These are phyloP conservation scores for Sceloporus tristichus DNA, from an alignment of 2,113 vertebrate genomes.

Conservation along the genomic window DNA sequence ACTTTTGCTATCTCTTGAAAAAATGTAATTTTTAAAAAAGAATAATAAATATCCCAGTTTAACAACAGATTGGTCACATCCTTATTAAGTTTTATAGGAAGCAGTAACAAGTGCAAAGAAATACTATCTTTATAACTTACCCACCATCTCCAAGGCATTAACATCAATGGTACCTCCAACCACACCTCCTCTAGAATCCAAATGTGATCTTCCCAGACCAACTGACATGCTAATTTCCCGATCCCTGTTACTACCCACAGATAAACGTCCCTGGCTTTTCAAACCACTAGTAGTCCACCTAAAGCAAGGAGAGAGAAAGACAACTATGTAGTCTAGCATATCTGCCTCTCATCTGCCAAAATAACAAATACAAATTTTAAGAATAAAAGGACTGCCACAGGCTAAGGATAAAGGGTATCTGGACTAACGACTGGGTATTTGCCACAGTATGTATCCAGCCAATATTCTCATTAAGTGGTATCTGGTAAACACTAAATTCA, in stretches of 20 bases:
- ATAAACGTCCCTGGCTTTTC: constrained; percentile 97
- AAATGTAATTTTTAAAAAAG: no score
- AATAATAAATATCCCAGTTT: not conserved
- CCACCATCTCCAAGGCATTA: constrained; percentile 98
- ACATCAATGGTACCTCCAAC: constrained; percentile 98
- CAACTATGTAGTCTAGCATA: constrained; percentile 1
- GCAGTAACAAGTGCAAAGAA: not conserved
- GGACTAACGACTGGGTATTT: not conserved
- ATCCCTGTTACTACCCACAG: constrained; percentile 96
- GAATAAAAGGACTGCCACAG: not conserved
- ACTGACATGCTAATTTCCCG: constrained; percentile 98
- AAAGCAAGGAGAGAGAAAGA: constrained; percentile 29
- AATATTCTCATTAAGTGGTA: not conserved
- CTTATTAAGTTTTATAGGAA: not conserved
- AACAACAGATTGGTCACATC: not conserved
- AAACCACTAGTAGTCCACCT: constrained; percentile 99
- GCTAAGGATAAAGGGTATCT: not conserved
- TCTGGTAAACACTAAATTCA: not conserved
- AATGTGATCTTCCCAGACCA: constrained; percentile 94
- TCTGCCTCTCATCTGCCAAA: constrained; percentile 8
- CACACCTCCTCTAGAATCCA: constrained; percentile 97
- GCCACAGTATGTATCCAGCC: not conserved
- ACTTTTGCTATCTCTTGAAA: not conserved
- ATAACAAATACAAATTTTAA: not conserved
- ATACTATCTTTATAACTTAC: constrained; percentile 81